Percentiles rank a stretch among this genome's conserved stretches.
phyloP scores from a whole-genome alignment of 2,113 vertebrate genomes.

The Nyctereutes procyonoides region DNA sequence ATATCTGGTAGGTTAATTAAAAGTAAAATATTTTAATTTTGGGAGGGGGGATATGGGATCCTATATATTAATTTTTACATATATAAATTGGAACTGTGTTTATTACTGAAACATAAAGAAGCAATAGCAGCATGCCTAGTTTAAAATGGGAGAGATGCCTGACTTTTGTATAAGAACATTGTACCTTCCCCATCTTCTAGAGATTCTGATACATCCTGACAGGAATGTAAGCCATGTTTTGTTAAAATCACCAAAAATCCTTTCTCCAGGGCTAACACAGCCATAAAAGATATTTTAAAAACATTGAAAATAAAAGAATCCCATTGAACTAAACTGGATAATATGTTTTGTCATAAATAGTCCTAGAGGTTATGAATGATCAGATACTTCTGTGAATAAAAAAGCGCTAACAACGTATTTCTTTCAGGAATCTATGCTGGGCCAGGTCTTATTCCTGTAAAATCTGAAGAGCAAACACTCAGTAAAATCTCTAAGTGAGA shows the following conservation, averaged over 20 bases:
- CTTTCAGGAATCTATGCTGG: not conserved
- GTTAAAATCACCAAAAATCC: not conserved
- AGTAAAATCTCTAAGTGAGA: not conserved
- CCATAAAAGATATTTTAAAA: not conserved
- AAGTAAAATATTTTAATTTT: not conserved
- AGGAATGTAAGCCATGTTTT: not conserved
- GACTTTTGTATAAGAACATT: not conserved
- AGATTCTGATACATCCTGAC: not conserved
- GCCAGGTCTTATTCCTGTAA: not conserved
- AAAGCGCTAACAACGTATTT: not conserved
- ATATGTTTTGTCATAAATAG: not conserved
- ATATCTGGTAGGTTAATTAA: not conserved
- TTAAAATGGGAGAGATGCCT: not conserved
- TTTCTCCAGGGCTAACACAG: not conserved
- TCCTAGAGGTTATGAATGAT: not conserved
- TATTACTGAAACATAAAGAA: not conserved
- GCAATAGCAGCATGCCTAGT: not conserved
- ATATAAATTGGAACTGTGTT: not conserved
- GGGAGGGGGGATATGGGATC: not conserved
- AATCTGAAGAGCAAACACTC: not conserved
- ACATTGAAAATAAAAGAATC: not conserved
- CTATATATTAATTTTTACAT: not conserved
- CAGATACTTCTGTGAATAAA: not conserved
- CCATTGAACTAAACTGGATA: not conserved
- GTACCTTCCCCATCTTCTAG: not conserved